These are phyloP conservation scores for Xestia ashworthii DNA, from an alignment of 2,888 invertebrate species.

Conservation along the genomic window DNA sequence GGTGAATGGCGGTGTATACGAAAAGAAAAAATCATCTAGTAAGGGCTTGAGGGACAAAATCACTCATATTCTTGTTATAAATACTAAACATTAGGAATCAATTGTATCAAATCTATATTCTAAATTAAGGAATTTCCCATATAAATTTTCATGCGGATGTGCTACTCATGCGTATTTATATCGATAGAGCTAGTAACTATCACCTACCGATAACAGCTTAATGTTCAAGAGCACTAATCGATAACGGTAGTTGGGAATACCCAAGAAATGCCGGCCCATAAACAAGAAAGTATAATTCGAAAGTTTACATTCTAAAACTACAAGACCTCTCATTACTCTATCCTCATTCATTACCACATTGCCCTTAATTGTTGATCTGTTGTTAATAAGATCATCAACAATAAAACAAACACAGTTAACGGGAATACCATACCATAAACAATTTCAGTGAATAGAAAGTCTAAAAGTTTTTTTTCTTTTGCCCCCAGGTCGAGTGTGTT, in stretches of 20 bases:
- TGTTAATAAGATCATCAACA: not conserved
- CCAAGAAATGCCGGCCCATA: not conserved
- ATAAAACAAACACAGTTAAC: slow-evolving; percentile 5
- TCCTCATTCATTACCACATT: not conserved
- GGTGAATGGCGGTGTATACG: not conserved
- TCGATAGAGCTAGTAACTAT: not conserved
- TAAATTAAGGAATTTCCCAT: not conserved
- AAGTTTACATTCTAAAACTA: slow-evolving; percentile 36
- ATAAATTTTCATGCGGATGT: not conserved
- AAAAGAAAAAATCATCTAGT: not conserved
- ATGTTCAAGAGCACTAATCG: not conserved
- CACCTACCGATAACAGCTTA: not conserved
- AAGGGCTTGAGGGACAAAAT: not conserved
- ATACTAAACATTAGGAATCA: not conserved
- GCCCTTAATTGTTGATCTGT: not conserved
- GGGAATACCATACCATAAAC: slow-evolving; percentile 21
- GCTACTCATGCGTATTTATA: not conserved
- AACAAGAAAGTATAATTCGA: slow-evolving; percentile 20
- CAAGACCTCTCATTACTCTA: not conserved
- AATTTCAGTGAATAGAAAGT: slow-evolving; percentile 54
- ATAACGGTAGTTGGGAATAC: slow-evolving; percentile 3
- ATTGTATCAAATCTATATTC: not conserved
- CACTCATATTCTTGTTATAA: not conserved
- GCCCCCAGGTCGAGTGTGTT: slow-evolving; percentile 74
- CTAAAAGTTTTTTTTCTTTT: slow-evolving; percentile 68